Conservation (phyloP, 2,888 invertebrate genomes). For the Ypsolopha scabrella region DNA sequence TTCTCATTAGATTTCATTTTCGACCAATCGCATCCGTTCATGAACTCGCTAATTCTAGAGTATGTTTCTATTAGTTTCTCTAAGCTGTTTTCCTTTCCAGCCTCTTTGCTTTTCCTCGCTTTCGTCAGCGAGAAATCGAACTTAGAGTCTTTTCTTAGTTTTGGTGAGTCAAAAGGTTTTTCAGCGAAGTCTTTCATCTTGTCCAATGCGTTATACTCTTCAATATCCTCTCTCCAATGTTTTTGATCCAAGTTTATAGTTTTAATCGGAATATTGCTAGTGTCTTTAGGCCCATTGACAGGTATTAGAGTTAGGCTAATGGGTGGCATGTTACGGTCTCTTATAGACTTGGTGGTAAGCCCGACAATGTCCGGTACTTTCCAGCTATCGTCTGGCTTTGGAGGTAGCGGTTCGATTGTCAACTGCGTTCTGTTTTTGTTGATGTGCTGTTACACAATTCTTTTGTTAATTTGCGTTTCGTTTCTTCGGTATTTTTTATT, state of each 20-base stretch:
- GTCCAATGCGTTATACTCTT: constrained; percentile 61
- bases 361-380: constrained; percentile 49
- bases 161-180: constrained; percentile 58
- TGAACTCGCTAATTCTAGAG: constrained; percentile 59
- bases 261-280: constrained; percentile 39
- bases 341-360: constrained; percentile 24
- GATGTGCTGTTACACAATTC: constrained; percentile 56
- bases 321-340: constrained; percentile 54
- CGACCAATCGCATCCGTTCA: constrained; percentile 64
- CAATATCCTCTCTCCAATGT: constrained; percentile 41
- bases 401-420: constrained; percentile 56
- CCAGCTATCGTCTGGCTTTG: constrained; percentile 34
- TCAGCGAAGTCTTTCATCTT: constrained; percentile 67
- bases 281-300: constrained; percentile 45
- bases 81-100: constrained; percentile 44
- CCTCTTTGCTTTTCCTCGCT: constrained; percentile 26
- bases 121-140: constrained; percentile 39
- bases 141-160: constrained; percentile 35
- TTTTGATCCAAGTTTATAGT: constrained; percentile 37
- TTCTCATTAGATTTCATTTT: constrained; percentile 39
- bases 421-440: constrained; percentile 63
- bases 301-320: constrained; percentile 61
- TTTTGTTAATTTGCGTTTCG: constrained; percentile 23
- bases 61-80: constrained; percentile 56
- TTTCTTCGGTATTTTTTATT: constrained; percentile 21